These are phyloP conservation scores for Ceratothoa steindachneri DNA, from an alignment of 2,888 invertebrate species.

Conservation along the genomic window DNA sequence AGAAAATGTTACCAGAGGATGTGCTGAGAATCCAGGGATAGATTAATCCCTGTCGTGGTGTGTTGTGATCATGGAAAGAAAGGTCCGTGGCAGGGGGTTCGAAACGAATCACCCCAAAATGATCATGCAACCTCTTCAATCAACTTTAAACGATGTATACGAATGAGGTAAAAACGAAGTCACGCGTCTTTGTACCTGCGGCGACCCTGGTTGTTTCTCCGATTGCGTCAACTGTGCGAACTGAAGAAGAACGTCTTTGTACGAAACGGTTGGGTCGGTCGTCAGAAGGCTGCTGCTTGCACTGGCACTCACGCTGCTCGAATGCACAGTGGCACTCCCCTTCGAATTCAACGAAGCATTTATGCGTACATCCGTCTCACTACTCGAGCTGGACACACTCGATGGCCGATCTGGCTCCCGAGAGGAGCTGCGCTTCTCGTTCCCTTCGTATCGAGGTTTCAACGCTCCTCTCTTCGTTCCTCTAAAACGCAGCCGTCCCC, in stretches of 20 bases:
- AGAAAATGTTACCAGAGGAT: too few relatives aligned
- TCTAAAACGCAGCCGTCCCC: slow-evolving; percentile 13
- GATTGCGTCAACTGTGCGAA: slow-evolving; percentile 45
- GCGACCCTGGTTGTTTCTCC: slow-evolving; percentile 43
- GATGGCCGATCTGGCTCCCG: slow-evolving; percentile 29
- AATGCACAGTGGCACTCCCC: neutral
- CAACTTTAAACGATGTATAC: too few relatives aligned
- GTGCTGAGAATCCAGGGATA: too few relatives aligned
- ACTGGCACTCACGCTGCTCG: neutral
- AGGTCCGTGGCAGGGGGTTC: too few relatives aligned
- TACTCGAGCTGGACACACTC: slow-evolving; percentile 26
- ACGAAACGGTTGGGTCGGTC: slow-evolving; percentile 40
- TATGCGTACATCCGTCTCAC: slow-evolving; percentile 21
- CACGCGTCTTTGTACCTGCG: too few relatives aligned
- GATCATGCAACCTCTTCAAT: too few relatives aligned
- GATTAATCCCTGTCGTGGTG: too few relatives aligned
- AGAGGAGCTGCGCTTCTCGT: slow-evolving; percentile 23
- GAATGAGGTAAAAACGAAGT: too few relatives aligned
- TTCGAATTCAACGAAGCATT: neutral
- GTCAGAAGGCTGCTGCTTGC: slow-evolving; percentile 21
- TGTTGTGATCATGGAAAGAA: too few relatives aligned
- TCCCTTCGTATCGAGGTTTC: slow-evolving; percentile 30
- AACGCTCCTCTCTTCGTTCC: slow-evolving; percentile 40
- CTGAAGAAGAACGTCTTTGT: slow-evolving; percentile 41
- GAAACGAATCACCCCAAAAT: too few relatives aligned